Base-by-base conservation (phyloP, 2,888 invertebrate genomes). In the Dryobotodes eremita region DNA sequence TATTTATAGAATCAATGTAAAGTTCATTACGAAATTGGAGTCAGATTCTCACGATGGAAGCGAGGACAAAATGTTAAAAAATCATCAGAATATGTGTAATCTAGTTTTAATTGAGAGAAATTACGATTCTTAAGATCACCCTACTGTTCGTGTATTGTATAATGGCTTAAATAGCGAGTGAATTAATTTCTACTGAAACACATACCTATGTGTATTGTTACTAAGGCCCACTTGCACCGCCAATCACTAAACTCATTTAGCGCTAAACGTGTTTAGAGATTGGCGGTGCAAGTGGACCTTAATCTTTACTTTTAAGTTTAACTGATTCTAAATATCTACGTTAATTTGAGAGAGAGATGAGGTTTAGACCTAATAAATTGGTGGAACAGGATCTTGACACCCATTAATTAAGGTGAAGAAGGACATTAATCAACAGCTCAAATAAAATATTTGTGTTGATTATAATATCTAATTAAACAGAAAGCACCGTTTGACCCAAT, bases 401-500 rank as follows among this genome's bases (percentile, higher is more conserved):
- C 17, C 4, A 36, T 53, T 55, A 62, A 83, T 78, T 55, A 55
- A 55, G 26, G 8, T 13, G 26, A 48, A 69, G 36, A 31, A 76
- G 82, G 71, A 70, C 36, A 62, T 73, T 59, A 62, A 71, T 82
- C 66, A 85, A 36, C 20, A 20, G 23, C 68, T 69, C 1, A 26
- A 55, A 61, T 61, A 7, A 23, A 86, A 81, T 83, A 76, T 81
- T 79, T 69, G 78, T 79, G 75, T 74, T 80, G 57, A 78, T 70
- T 80, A 82, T 66, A 71, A 77, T 65, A 77, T 65, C 59, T 62
- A 80, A 82, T 89, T 83, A 90, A 89, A 87, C 89, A 92, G 92
- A 93, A 94, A 93, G 92, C 89, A 85, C 84, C 84, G 80, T 87
- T 82, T 91, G 93, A 92, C 92, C 92, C 82, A 91, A 85, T 91